phyloP scores from a whole-genome alignment of 2,113 vertebrate species.

The Callospermophilus lateralis region DNA sequence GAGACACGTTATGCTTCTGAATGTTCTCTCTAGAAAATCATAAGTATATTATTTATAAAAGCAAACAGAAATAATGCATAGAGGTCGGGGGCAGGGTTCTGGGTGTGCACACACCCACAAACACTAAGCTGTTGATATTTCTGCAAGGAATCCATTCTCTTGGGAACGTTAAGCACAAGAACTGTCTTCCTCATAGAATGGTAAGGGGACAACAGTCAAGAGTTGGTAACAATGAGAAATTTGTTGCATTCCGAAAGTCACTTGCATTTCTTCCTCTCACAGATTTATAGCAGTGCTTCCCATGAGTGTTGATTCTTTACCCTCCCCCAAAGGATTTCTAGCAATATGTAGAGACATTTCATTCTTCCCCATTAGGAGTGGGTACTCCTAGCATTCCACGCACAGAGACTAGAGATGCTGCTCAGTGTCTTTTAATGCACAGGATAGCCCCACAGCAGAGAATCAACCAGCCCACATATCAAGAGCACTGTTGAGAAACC shows the following conservation, averaged over 20 bases:
- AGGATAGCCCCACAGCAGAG: background rate
- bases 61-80: background rate
- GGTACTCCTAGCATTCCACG: background rate
- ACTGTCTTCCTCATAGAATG: background rate
- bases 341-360: background rate
- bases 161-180: background rate
- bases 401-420: background rate
- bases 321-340: background rate
- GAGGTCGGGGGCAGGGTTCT: background rate
- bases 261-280: background rate
- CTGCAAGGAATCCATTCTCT: background rate
- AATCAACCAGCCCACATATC: background rate
- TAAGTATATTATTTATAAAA: slow-evolving; percentile 19
- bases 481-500: background rate
- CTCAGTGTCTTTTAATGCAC: background rate
- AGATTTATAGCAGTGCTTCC: background rate
- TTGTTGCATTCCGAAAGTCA: background rate
- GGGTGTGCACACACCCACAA: background rate
- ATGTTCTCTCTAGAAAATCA: slow-evolving; percentile 5
- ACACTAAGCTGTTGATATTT: background rate
- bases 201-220: background rate
- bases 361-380: background rate
- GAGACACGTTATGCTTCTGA: background rate
- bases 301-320: background rate
- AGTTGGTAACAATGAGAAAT: background rate